Evolutionary conservation across 2,113 vertebrate species (phyloP), one percentile per base, ranked within the genome.

Genomic region (Ondatra zibethicus): DNA sequence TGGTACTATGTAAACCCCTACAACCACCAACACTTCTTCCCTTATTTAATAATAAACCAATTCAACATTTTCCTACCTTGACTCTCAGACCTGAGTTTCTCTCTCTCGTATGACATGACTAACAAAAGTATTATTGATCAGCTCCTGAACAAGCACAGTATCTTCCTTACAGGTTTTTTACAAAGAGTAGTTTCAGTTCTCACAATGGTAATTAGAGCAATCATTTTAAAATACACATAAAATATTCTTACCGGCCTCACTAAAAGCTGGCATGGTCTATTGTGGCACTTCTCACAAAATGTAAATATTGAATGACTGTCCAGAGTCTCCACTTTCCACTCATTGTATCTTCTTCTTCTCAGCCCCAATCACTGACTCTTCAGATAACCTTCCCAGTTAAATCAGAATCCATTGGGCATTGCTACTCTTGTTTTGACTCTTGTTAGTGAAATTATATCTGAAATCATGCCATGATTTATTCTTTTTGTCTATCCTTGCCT

Each of bases 321-420:
- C 12, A 23, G 50, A 61, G 1, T 0, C 21, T 13, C 8, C 11
- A 21, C 4, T 42, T 31, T 58, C 36, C 47, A 21, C 9, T 16
- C 0, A n/a, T 2, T 12, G n/a, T 27, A 45, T 0, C 2, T 29
- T 86, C 16, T 33, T 65, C 9, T 29, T 66, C 1, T 66, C 16
- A 45, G 61, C 47, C 31, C 42, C 0, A 10, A 25, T 85, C 39
- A 25, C 1, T 47, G 73, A 33, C n/a, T 72, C 50, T 21, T 19
- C 7, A 23, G 7, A 27, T 13, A 0, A 52, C 16, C 4, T 81
- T 84, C 39, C 27, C 19, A 29, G 9, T 17, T 55, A 89, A 9
- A 66, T 65, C 36, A 16, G 55, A 3, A 6, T 42, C 23, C 9
- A 1, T 29, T 14, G 33, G 61, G 1, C 2, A 89, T 33, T 25